These are phyloP conservation scores for Liposcelis brunnea DNA, from an alignment of 2,888 invertebrate genomes.

Conservation along the genomic window DNA sequence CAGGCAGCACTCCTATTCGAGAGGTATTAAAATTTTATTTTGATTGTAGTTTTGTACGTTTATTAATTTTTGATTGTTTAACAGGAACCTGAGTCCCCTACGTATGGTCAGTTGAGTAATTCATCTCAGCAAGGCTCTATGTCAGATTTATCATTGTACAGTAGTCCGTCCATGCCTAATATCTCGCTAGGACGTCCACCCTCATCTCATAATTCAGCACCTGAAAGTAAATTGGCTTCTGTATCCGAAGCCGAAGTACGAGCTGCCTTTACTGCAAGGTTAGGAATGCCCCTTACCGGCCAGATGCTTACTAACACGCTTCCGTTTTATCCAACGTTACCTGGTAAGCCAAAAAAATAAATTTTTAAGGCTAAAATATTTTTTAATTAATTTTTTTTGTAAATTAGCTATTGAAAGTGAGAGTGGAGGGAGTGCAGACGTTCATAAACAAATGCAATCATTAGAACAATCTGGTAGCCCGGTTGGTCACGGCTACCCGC, in stretches of 20 bases:
- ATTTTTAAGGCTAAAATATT: too few species aligned
- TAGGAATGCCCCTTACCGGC: slow-evolving; percentile 46
- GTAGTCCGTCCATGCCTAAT: slow-evolving; percentile 92
- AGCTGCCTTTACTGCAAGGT: slow-evolving; percentile 46
- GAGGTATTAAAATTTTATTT: slow-evolving; percentile 29
- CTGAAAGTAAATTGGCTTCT: slow-evolving; percentile 31
- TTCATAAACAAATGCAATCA: slow-evolving; percentile 37
- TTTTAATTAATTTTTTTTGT: too few species aligned
- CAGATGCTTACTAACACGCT: slow-evolving; percentile 48
- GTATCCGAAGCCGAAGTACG: slow-evolving; percentile 67
- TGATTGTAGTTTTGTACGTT: slow-evolving; percentile 11
- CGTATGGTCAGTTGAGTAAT: slow-evolving; percentile 33
- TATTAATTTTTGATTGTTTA: slow-evolving; percentile 16
- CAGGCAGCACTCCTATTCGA: slow-evolving; percentile 51
- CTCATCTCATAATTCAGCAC: slow-evolving; percentile 17
- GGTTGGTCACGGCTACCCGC: slow-evolving; percentile 16
- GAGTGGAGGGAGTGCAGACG: slow-evolving; percentile 19
- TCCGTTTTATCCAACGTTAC: slow-evolving; percentile 52
- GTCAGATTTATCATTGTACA: slow-evolving; percentile 65
- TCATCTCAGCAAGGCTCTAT: slow-evolving; percentile 45
- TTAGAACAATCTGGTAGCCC: slow-evolving; percentile 28
- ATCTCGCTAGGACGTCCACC: slow-evolving; percentile 78
- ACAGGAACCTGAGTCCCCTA: slow-evolving; percentile 54
- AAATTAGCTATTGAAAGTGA: too few species aligned
- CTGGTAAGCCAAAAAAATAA: slow-evolving; percentile 23